Percentiles rank a stretch among this genome's conserved stretches.
Conservation (phyloP, 2,888 invertebrate genomes). For the Dicyrtomina minuta region DNA sequence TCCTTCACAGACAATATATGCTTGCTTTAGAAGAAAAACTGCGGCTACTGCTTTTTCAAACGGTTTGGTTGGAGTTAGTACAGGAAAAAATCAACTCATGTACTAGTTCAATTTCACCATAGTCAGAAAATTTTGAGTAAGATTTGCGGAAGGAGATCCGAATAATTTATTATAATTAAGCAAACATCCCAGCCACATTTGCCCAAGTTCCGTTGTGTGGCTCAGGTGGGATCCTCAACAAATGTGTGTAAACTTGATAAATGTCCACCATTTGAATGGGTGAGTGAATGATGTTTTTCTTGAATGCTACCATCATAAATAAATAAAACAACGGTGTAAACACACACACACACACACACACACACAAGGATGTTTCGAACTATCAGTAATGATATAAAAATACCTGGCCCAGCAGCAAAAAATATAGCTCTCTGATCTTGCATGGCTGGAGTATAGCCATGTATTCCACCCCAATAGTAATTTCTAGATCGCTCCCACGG, state of each 20-base stretch:
- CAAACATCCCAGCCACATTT: slow-evolving; percentile 49
- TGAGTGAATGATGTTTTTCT: slow-evolving; percentile 54
- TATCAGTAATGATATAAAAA: too few relatives aligned
- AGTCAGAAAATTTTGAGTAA: too few relatives aligned
- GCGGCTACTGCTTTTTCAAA: too few relatives aligned
- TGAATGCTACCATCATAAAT: slow-evolving; percentile 55
- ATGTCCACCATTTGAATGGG: slow-evolving; percentile 59
- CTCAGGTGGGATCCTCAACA: slow-evolving; percentile 57
- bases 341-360: too few relatives aligned
- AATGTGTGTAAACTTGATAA: slow-evolving; percentile 59
- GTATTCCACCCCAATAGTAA: slow-evolving; percentile 43
- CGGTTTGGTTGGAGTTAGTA: too few relatives aligned
- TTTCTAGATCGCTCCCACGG: slow-evolving; percentile 32
- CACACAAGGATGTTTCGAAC: too few relatives aligned
- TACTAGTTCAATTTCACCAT: too few relatives aligned
- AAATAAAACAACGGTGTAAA: neutral
- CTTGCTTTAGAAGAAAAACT: too few relatives aligned
- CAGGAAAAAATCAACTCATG: too few relatives aligned
- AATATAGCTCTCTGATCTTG: slow-evolving; percentile 55
- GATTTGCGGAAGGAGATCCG: too few relatives aligned
- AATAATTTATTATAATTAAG: neutral
- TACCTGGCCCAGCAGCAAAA: slow-evolving; percentile 55
- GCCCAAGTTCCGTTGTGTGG: slow-evolving; percentile 56
- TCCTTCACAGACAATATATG: too few relatives aligned
- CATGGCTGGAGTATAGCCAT: slow-evolving; percentile 53